These are phyloP conservation scores for Pantala flavescens DNA, from an alignment of 1,140 invertebrate genomes.

Conservation along the genomic window DNA sequence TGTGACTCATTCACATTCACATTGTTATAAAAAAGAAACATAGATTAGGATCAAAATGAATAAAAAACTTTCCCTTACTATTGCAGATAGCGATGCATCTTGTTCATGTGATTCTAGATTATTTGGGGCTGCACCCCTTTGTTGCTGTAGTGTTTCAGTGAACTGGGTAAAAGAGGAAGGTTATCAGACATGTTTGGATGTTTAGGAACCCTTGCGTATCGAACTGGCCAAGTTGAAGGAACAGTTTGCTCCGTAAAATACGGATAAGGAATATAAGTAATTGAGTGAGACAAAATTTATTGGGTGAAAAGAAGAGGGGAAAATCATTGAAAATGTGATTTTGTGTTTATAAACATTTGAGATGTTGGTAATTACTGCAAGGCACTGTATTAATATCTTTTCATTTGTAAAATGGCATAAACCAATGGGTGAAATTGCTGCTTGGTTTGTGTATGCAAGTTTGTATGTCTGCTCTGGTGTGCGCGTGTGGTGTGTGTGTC, in stretches of 20 bases:
- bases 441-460: constrained; percentile 17
- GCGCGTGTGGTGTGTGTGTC: constrained; percentile 27
- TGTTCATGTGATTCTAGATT: constrained; percentile 16
- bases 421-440: constrained; percentile 7
- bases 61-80: constrained; percentile 16
- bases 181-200: constrained; percentile 9
- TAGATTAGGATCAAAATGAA: constrained; percentile 14
- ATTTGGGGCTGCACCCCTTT: constrained; percentile 11
- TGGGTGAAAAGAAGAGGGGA: neutral
- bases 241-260: neutral
- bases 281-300: neutral
- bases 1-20: constrained; percentile 38
- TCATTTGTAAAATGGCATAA: constrained; percentile 8
- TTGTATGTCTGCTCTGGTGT: constrained; percentile 11
- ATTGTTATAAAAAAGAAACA: constrained; percentile 20
- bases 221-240: neutral
- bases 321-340: constrained; percentile 8
- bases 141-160: constrained; percentile 12
- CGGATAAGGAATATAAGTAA: neutral
- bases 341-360: constrained; percentile 1
- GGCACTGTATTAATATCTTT: neutral
- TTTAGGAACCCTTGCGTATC: neutral
- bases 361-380: neutral
- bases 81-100: constrained; percentile 14
- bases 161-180: constrained; percentile 11